These are phyloP conservation scores for Cryptocheilus praepositus DNA, from an alignment of 2,888 invertebrate genomes.

Conservation along the genomic window DNA sequence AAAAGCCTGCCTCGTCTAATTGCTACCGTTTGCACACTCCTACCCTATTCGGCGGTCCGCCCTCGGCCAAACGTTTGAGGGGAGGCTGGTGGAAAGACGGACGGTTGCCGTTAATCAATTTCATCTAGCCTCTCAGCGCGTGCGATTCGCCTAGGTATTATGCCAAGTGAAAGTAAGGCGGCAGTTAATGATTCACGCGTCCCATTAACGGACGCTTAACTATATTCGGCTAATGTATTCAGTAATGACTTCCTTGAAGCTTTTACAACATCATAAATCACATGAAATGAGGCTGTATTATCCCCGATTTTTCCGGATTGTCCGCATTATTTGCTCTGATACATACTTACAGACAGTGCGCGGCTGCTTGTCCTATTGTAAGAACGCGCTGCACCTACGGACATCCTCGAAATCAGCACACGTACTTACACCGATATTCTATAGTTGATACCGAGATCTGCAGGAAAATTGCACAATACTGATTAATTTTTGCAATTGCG, in stretches of 20 bases:
- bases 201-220: too few species aligned
- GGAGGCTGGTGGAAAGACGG: neutral
- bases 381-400: too few species aligned
- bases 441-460: too few species aligned
- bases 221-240: too few species aligned
- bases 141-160: neutral
- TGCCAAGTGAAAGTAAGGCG: neutral
- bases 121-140: neutral
- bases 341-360: too few species aligned
- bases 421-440: neutral
- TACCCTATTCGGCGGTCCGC: neutral
- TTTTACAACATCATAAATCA: constrained; percentile 1
- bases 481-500: too few species aligned
- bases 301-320: neutral
- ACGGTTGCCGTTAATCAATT: constrained; percentile 5
- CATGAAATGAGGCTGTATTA: neutral
- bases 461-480: too few species aligned
- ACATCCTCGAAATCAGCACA: too few species aligned
- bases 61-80: neutral
- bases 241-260: constrained; percentile 4
- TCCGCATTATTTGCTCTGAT: neutral
- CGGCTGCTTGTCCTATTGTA: too few species aligned
- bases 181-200: too few species aligned
- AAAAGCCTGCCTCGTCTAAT: constrained; percentile 58
- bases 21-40: constrained; percentile 36